Conservation (phyloP, 1,140 invertebrate species). For the Muscidifurax raptorellus region DNA sequence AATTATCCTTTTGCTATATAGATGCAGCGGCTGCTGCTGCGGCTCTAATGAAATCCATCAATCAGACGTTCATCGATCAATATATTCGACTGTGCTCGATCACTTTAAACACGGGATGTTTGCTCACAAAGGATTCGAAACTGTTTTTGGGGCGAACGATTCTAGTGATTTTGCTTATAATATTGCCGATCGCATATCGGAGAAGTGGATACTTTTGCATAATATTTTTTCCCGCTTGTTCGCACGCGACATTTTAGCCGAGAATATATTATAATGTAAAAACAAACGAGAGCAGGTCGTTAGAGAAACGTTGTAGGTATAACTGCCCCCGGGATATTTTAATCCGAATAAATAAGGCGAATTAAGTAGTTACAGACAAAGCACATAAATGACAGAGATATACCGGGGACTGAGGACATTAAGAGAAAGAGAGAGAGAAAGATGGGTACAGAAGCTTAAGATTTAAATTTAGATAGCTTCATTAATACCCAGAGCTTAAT, state of each 20-base stretch:
- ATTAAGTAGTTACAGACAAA: slow-evolving; percentile 14
- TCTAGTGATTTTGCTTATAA: no score
- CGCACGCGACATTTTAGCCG: no score
- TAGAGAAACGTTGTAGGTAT: no score
- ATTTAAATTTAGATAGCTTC: slow-evolving; percentile 41
- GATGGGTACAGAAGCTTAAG: slow-evolving; percentile 11
- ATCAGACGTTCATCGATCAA: slow-evolving; percentile 13
- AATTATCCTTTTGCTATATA: background rate
- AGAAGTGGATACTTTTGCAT: no score
- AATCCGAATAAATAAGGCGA: slow-evolving; percentile 21
- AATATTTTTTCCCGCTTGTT: no score
- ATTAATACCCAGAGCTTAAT: slow-evolving; percentile 22
- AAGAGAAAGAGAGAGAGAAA: slow-evolving; percentile 12
- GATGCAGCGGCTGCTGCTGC: background rate
- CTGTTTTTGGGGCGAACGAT: no score
- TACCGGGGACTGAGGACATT: background rate
- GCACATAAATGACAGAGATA: slow-evolving; percentile 27
- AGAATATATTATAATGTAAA: no score
- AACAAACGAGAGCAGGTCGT: no score
- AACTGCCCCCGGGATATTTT: background rate
- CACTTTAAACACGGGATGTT: background rate
- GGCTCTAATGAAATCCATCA: slow-evolving; percentile 23
- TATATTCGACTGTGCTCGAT: background rate
- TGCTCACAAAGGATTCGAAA: no score
- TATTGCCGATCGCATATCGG: no score